Evolutionary conservation across 1,140 invertebrate genomes (phyloP).

Genomic region (Leptinotarsa texana): DNA sequence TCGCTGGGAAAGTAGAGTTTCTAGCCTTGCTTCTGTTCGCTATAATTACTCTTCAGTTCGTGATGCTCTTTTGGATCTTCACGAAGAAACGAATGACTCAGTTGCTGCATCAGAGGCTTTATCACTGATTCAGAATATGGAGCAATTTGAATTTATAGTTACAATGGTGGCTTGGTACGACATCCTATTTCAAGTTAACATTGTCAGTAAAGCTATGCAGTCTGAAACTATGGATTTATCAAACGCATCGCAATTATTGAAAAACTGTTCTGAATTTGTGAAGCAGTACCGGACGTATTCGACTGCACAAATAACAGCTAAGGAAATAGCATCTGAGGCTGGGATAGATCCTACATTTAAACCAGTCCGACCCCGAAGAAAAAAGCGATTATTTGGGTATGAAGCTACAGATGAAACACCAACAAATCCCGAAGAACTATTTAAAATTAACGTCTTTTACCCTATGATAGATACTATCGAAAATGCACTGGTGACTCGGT

Average conservation of each 20-base stretch:
- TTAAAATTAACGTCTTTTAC: not conserved
- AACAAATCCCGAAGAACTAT: not conserved
- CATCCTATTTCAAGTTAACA: conserved; percentile 5
- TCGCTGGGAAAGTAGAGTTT: conserved; percentile 6
- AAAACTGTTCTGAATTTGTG: conserved; percentile 5
- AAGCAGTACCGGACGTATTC: conserved; percentile 4
- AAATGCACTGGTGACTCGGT: conserved; percentile 4
- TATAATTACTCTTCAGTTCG: not conserved
- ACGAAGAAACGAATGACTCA: conserved; percentile 8
- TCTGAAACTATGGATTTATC: not conserved
- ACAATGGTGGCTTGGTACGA: conserved; percentile 1
- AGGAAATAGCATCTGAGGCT: conserved; percentile 2
- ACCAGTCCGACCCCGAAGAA: not conserved
- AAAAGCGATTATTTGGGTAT: conserved; percentile 5
- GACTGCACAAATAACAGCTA: not conserved
- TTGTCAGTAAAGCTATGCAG: conserved; percentile 5
- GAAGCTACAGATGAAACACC: conserved; percentile 3
- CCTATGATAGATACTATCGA: conserved; percentile 5
- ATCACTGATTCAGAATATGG: conserved; percentile 5
- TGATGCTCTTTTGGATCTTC: conserved; percentile 4
- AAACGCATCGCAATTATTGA: conserved; percentile 5
- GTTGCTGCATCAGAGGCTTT: conserved; percentile 4
- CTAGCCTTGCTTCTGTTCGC: conserved; percentile 2
- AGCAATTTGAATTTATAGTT: conserved; percentile 5
- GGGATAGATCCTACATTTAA: conserved; percentile 2